Conservation (phyloP, 2,888 invertebrate species). For the Latheticus oryzae region DNA sequence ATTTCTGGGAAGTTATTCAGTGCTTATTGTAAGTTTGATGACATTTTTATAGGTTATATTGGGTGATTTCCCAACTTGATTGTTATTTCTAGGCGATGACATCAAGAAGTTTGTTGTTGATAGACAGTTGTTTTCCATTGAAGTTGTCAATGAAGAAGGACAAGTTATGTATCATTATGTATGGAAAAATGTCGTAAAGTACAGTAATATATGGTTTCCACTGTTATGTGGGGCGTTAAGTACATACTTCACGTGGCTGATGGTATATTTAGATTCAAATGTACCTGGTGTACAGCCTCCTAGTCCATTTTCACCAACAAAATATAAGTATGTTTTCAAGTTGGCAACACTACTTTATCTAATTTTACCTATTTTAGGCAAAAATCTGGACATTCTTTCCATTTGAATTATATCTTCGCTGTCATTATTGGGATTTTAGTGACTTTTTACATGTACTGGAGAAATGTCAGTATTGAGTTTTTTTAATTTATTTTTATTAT, state of each 20-base stretch:
- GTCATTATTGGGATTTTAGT: slow-evolving; percentile 66
- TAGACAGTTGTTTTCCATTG: slow-evolving; percentile 56
- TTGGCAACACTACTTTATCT: too few relatives aligned
- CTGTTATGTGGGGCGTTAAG: slow-evolving; percentile 66
- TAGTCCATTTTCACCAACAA: slow-evolving; percentile 69
- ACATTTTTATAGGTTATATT: too few relatives aligned
- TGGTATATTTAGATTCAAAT: slow-evolving; percentile 73
- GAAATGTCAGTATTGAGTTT: slow-evolving; percentile 51
- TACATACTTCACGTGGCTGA: slow-evolving; percentile 70
- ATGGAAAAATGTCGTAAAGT: slow-evolving; percentile 59
- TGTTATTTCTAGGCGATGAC: slow-evolving; percentile 50
- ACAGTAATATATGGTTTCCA: slow-evolving; percentile 61
- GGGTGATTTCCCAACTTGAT: slow-evolving; percentile 2
- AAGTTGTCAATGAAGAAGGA: slow-evolving; percentile 59
- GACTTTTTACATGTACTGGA: slow-evolving; percentile 62
- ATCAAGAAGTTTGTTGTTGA: slow-evolving; percentile 54
- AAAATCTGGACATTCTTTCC: slow-evolving; percentile 62
- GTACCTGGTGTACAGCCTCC: slow-evolving; percentile 72
- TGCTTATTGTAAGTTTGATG: slow-evolving; percentile 59
- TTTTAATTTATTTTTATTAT: background rate
- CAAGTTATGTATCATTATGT: slow-evolving; percentile 59
- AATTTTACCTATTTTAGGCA: slow-evolving; percentile 54
- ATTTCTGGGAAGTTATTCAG: slow-evolving; percentile 55
- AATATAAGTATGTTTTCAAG: slow-evolving; percentile 63
- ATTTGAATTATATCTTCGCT: slow-evolving; percentile 67